Percentiles rank a stretch among this genome's conserved stretches.
phyloP scores from a whole-genome alignment of 2,888 invertebrate genomes.

The Zootermopsis nevadensis region DNA sequence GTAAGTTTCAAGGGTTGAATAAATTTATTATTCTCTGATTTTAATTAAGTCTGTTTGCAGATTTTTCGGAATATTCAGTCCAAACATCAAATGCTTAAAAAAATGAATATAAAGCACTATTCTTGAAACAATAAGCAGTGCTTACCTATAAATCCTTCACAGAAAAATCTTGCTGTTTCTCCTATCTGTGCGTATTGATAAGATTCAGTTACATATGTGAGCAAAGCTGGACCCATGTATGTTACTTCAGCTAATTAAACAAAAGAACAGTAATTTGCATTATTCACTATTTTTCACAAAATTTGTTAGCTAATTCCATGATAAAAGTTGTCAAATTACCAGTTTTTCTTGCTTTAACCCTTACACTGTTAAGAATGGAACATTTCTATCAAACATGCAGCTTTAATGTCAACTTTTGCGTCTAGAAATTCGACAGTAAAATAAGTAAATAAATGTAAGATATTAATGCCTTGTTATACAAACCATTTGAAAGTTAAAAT shows the following conservation, averaged over 20 bases:
- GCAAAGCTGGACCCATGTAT: not conserved
- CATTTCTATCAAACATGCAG: not conserved
- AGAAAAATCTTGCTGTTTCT: slow-evolving; percentile 3
- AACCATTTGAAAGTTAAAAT: not conserved
- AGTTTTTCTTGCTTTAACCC: too few species aligned
- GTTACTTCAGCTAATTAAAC: not conserved
- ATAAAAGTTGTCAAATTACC: not conserved
- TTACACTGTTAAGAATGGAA: too few species aligned
- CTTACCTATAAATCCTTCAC: slow-evolving; percentile 33
- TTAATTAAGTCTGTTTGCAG: too few species aligned
- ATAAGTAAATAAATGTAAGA: too few species aligned
- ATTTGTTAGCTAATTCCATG: not conserved
- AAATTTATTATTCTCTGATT: too few species aligned
- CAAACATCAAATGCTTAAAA: too few species aligned
- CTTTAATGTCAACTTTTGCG: too few species aligned
- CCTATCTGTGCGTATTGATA: slow-evolving; percentile 8
- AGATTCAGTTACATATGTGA: not conserved
- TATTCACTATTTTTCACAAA: not conserved
- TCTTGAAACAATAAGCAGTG: not conserved
- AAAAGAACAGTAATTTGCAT: not conserved
- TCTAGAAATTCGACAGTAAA: too few species aligned
- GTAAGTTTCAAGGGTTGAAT: too few species aligned
- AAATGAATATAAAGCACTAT: too few species aligned
- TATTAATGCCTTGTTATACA: not conserved
- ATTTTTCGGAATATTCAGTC: too few species aligned